Evolutionary conservation across 1,140 invertebrate genomes (phyloP).

Genomic region (Sarcophaga peregrina): DNA sequence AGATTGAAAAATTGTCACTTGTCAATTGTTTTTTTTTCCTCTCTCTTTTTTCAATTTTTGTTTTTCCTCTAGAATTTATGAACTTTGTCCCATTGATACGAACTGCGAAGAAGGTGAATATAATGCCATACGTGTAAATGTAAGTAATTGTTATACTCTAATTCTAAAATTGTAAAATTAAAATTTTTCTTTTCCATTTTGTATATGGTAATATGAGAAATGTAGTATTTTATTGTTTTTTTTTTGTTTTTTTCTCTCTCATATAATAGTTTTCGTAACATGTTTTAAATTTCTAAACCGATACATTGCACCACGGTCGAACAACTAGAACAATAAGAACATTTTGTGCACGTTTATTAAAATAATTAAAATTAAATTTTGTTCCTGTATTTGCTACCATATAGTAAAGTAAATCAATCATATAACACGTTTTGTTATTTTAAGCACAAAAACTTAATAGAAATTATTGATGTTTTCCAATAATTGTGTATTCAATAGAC

Average conservation of each 20-base stretch:
- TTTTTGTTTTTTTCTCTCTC: not conserved
- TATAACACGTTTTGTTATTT: too few species aligned
- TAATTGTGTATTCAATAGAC: too few species aligned
- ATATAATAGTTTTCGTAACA: not conserved
- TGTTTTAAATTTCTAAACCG: not conserved
- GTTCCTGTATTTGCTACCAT: too few species aligned
- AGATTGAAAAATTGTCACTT: constrained; percentile 25
- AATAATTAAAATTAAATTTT: not conserved
- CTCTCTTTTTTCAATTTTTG: not conserved
- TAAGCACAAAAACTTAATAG: too few species aligned
- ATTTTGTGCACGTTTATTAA: too few species aligned
- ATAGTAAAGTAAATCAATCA: too few species aligned
- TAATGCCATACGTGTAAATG: constrained; percentile 61
- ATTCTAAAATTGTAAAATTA: constrained; percentile 4
- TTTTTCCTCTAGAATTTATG: constrained; percentile 55
- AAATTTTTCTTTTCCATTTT: not conserved
- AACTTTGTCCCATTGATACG: constrained; percentile 61
- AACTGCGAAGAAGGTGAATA: constrained; percentile 63
- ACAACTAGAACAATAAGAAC: too few species aligned
- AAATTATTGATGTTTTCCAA: too few species aligned
- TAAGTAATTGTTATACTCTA: constrained; percentile 51
- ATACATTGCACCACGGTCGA: not conserved
- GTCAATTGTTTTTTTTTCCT: constrained; percentile 17
- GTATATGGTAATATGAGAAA: not conserved
- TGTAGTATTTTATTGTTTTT: not conserved